phyloP scores from a whole-genome alignment of 1,140 invertebrate genomes.

The Amyelois transitella region DNA sequence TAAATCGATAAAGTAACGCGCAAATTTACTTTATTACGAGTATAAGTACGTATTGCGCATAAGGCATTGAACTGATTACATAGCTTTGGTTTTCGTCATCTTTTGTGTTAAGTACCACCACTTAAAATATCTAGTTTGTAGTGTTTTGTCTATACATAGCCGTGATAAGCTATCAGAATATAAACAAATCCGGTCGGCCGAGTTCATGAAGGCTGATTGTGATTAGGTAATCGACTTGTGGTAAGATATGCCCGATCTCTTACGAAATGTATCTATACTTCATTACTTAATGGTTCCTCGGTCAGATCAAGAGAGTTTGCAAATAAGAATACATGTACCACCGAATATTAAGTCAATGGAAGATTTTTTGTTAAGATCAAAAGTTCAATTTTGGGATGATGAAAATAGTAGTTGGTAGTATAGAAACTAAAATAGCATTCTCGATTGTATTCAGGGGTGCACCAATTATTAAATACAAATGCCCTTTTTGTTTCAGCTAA shows the following conservation, averaged over 20 bases:
- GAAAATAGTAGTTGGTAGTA: no score
- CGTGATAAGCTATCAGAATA: background rate
- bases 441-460: no score
- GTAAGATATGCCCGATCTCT: background rate
- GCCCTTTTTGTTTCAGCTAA: no score
- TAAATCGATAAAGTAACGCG: background rate
- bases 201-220: background rate
- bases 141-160: background rate
- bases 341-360: no score
- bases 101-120: background rate
- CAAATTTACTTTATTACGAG: no score
- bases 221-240: background rate
- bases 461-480: no score
- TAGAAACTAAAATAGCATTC: no score
- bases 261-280: no score
- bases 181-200: background rate
- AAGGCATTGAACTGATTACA: background rate
- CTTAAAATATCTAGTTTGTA: background rate
- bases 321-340: no score
- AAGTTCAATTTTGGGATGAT: no score
- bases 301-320: no score
- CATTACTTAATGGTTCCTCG: background rate
- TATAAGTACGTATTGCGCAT: background rate
- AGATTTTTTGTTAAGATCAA: no score
- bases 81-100: background rate